A percentile compares a stretch with the other conserved stretches of the same genome.
phyloP scores from a whole-genome alignment of 2,113 vertebrate genomes.

The Coregonus clupeaformis region DNA sequence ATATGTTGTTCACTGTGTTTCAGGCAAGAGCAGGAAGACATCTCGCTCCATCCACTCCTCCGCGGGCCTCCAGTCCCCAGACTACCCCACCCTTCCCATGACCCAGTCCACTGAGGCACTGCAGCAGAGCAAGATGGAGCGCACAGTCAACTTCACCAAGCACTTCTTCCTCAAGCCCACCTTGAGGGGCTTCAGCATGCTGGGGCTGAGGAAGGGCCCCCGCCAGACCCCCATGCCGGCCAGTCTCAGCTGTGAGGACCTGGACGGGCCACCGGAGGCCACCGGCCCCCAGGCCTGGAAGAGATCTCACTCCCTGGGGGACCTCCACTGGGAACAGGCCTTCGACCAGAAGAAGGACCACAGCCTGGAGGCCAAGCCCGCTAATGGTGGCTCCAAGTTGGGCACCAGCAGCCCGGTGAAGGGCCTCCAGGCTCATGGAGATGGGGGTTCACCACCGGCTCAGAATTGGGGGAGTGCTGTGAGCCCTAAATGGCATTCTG shows the following conservation, averaged over 20 bases:
- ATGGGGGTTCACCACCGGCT: conserved; percentile 4
- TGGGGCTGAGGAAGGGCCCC: conserved; percentile 73
- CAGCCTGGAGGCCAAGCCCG: conserved; percentile 34
- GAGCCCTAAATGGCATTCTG: conserved; percentile 46
- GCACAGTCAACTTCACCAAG: conserved; percentile 56
- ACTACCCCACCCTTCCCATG: conserved; percentile 82
- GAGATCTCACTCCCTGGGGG: conserved; percentile 88
- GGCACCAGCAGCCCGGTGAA: conserved; percentile 29
- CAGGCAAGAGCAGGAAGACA: conserved; percentile 86
- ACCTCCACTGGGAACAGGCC: conserved; percentile 79
- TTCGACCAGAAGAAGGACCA: conserved; percentile 53
- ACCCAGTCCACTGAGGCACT: conserved; percentile 74
- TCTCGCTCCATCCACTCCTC: conserved; percentile 77
- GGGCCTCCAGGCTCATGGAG: conserved; percentile 18
- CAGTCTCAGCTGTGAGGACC: conserved; percentile 88
- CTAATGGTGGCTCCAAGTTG: conserved; percentile 42
- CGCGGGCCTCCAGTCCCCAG: conserved; percentile 74
- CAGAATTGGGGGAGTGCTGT: conserved; percentile 21
- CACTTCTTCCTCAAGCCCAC: conserved; percentile 64
- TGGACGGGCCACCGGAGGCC: conserved; percentile 71
- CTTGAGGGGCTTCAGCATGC: conserved; percentile 63
- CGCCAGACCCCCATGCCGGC: conserved; percentile 74
- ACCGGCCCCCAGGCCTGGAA: conserved; percentile 71
- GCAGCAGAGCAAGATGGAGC: conserved; percentile 74
- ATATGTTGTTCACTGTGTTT: neutral